Percentiles rank a stretch among this genome's conserved stretches.
Conservation (phyloP, 1,140 invertebrate species). For the Calliphora vicina region DNA sequence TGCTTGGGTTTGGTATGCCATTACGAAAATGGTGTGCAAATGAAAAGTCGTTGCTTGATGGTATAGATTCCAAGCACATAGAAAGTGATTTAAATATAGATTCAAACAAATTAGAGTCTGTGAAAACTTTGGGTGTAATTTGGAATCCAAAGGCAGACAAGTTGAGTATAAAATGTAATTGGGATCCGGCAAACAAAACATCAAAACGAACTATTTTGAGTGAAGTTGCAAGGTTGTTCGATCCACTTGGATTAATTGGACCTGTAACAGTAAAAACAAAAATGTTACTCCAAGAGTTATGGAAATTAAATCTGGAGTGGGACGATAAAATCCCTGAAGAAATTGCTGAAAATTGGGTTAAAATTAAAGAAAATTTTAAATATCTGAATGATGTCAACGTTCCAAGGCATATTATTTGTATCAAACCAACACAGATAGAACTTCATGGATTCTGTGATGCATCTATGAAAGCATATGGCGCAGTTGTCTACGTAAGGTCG, state of each 20-base stretch:
- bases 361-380: no score
- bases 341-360: slow-evolving; percentile 31
- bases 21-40: not conserved
- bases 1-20: slow-evolving; percentile 22
- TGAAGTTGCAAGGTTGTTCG: slow-evolving; percentile 55
- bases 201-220: slow-evolving; percentile 53
- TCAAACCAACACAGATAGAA: no score
- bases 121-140: slow-evolving; percentile 18
- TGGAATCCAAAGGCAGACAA: not conserved
- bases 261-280: slow-evolving; percentile 59
- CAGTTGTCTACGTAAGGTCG: slow-evolving; percentile 35
- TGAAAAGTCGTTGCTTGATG: not conserved
- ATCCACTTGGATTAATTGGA: slow-evolving; percentile 59
- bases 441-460: no score
- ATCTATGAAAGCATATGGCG: no score
- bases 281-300: slow-evolving; percentile 61
- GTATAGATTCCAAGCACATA: slow-evolving; percentile 7
- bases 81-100: slow-evolving; percentile 32
- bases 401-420: no score
- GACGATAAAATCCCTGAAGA: slow-evolving; percentile 43
- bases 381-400: no score
- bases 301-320: slow-evolving; percentile 56
- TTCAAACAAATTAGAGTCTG: not conserved
- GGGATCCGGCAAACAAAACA: not conserved
- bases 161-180: slow-evolving; percentile 7